Evolutionary conservation across 2,888 invertebrate genomes (phyloP), one percentile per base, ranked within the genome.

Genomic region (Lingula anatina): DNA sequence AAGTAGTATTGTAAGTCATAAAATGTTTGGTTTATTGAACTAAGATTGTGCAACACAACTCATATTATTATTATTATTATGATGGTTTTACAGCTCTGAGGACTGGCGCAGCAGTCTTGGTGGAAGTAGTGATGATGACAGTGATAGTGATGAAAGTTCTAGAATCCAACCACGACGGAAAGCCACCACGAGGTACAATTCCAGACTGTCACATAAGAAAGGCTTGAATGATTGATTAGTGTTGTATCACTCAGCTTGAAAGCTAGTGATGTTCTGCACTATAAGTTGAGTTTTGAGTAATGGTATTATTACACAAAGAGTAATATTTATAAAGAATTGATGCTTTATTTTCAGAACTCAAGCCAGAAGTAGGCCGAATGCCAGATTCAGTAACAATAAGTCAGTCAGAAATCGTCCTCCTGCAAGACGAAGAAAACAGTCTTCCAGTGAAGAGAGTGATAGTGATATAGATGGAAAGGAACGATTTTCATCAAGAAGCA

Each of bases 81-180:
- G n/a, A n/a, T 41, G 52, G 24, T 38, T 48, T 53, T 62, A 51
- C 52, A 72, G 73, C 28, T 70, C 68, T 49, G 69, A 65, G 45
- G 73, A 72, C 25, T 75, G 73, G 73, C n/a, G n/a, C n/a, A n/a
- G n/a, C n/a, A n/a, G n/a, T n/a, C n/a, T n/a, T n/a, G 59, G 57
- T 7, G 65, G 61, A 49, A 64, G 64, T 54, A 64, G 59, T 26
- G 57, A 54, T 37, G 63, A 65, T 56, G 64, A 63, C 38, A 61
- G 61, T 43, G 62, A 60, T 35, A 60, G 60, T 54, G 62, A 59
- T 46, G 57, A 57, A 31, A 47, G 50, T 24, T 65, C 65, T 43
- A 61, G 60, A 36, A 59, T 60, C 50, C 61, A 59, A 42, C 64
- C 68, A 28, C 46, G 60, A 37, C n/a, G n/a, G n/a, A n/a, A n/a